A percentile compares a stretch with the other conserved stretches of the same genome.
phyloP scores from a whole-genome alignment of 23 tunicate genomes.

The Ciona savignyi region DNA sequence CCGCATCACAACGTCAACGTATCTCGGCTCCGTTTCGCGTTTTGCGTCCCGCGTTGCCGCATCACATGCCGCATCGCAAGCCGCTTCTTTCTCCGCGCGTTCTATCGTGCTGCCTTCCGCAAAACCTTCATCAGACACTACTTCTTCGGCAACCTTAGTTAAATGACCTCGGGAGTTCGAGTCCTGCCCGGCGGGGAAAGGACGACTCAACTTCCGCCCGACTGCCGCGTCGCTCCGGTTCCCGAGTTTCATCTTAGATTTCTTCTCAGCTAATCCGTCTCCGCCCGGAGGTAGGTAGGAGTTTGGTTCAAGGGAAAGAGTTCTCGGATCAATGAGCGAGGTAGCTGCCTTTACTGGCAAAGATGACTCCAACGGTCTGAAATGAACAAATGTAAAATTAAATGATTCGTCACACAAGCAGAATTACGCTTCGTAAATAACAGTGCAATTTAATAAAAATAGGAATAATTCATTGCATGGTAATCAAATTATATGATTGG shows the following conservation, averaged over 20 bases:
- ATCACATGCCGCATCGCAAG: neutral
- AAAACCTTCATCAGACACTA: conserved; percentile 61
- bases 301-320: conserved; percentile 68
- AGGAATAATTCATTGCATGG: too few relatives aligned
- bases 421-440: too few relatives aligned
- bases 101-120: conserved; percentile 75
- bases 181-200: conserved; percentile 31
- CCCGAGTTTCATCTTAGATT: conserved; percentile 20
- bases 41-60: neutral
- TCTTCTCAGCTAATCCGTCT: conserved; percentile 22
- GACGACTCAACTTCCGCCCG: conserved; percentile 62
- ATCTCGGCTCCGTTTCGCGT: neutral
- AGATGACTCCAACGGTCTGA: neutral
- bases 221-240: conserved; percentile 46
- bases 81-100: conserved; percentile 24
- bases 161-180: conserved; percentile 3
- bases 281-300: conserved; percentile 15
- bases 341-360: conserved; percentile 23
- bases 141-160: conserved; percentile 19
- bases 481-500: too few relatives aligned
- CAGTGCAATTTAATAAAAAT: too few relatives aligned
- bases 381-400: too few relatives aligned
- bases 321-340: conserved; percentile 59
- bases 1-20: neutral
- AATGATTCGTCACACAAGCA: too few relatives aligned